Conservation (phyloP, 2,797 vertebrate species). For the Epinephelus coioides region DNA sequence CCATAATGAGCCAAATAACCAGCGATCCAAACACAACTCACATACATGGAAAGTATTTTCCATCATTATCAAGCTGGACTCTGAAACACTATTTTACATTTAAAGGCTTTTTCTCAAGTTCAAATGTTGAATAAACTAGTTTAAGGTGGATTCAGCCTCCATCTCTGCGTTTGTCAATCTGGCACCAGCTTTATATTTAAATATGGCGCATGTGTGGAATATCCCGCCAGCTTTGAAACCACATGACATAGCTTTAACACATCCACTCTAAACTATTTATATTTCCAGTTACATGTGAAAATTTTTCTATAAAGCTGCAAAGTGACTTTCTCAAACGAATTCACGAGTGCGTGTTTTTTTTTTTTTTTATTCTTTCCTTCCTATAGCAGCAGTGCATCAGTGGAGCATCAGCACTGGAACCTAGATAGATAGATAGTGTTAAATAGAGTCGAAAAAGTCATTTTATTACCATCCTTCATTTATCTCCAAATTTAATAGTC, state of each 20-base stretch:
- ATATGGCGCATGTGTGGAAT: slow-evolving; percentile 44
- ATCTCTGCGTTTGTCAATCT: slow-evolving; percentile 43
- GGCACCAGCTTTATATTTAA: slow-evolving; percentile 45
- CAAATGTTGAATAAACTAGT: slow-evolving; percentile 14
- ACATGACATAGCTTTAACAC: slow-evolving; percentile 61
- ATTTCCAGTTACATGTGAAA: slow-evolving; percentile 65
- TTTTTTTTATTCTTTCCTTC: slow-evolving; percentile 24
- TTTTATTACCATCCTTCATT: slow-evolving; percentile 90
- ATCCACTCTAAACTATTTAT: slow-evolving; percentile 66
- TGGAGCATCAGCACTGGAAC: slow-evolving; percentile 79
- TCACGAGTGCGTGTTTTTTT: slow-evolving; percentile 53
- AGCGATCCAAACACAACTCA: slow-evolving; percentile 35
- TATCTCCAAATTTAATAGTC: slow-evolving; percentile 90
- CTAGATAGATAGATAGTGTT: slow-evolving; percentile 84
- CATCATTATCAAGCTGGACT: slow-evolving; percentile 17
- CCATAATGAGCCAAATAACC: slow-evolving; percentile 41
- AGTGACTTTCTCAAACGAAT: slow-evolving; percentile 60
- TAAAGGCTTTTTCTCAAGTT: slow-evolving; percentile 25
- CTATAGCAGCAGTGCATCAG: slow-evolving; percentile 73
- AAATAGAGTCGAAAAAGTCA: slow-evolving; percentile 93
- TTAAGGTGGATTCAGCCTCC: slow-evolving; percentile 21
- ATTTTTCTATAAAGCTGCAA: slow-evolving; percentile 66
- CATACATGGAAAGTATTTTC: slow-evolving; percentile 1
- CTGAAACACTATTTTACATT: slow-evolving; percentile 9
- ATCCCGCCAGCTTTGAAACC: slow-evolving; percentile 26